phyloP scores from a whole-genome alignment of 2,797 vertebrate species.

The Anguilla anguilla region DNA sequence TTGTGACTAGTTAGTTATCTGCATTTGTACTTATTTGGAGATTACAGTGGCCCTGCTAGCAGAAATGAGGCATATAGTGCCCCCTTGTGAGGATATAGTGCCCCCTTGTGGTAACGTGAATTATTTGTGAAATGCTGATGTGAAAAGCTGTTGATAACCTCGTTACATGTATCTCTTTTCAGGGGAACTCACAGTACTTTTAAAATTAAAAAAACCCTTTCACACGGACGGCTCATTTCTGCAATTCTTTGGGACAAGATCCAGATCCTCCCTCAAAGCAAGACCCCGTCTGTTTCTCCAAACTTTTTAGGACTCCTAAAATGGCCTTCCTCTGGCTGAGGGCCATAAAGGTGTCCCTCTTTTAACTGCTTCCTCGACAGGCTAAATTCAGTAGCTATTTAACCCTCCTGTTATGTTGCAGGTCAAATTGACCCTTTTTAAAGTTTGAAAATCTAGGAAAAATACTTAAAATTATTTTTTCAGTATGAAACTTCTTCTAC shows the following conservation, averaged over 20 bases:
- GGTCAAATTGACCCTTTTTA: too few relatives aligned
- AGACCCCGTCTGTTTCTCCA: neutral
- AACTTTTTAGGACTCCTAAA: neutral
- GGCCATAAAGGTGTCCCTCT: too few relatives aligned
- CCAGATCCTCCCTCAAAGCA: neutral
- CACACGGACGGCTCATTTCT: neutral
- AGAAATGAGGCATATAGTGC: too few relatives aligned
- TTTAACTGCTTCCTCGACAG: neutral
- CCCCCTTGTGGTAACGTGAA: neutral
- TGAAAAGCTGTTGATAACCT: neutral
- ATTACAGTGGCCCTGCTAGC: too few relatives aligned
- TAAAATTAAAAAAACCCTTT: neutral
- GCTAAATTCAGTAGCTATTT: neutral
- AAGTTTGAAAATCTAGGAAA: too few relatives aligned
- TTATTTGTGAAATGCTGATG: neutral
- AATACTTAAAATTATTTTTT: too few relatives aligned
- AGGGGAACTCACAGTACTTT: neutral
- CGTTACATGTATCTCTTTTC: neutral
- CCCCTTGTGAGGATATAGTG: neutral
- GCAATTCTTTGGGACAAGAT: neutral
- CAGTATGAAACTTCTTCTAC: too few relatives aligned
- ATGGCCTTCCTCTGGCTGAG: too few relatives aligned
- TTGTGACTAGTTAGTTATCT: neutral
- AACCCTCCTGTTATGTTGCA: too few relatives aligned
- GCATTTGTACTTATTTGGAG: neutral